Base-by-base conservation (phyloP, 1,140 invertebrate species). In the Catajapyx aquilonaris region DNA sequence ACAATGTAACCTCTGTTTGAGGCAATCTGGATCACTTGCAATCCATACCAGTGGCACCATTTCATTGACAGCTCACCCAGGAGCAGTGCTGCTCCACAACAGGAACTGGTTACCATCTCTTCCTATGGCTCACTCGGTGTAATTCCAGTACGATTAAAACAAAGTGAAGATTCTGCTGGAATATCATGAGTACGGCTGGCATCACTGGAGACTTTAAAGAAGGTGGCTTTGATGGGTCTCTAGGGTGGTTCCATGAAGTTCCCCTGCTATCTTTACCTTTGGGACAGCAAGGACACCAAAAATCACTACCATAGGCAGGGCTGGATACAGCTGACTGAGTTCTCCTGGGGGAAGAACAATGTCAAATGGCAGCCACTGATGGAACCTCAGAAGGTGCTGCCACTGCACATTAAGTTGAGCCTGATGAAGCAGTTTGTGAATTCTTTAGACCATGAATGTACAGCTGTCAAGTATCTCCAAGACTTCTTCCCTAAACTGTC, bases 221-320 rank as follows among this genome's bases (percentile, higher is more conserved):
- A 57, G 5, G 42, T 19, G 9, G 47, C 57, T 41, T 39, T 56
- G 17, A 43, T 53, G 25, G 54, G 57, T 36, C 38, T 55, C 18
- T 56, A 61, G 45, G 38, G 44, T 19, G 55, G 56, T 10, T 62
- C 48, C 44, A 62, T 52, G 31, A 62, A 63, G 39, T 55, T 48
- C 41, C 42, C 44, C 2, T 60, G 55, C 43, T 54, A 49, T 39
- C 37, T 62, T 15, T 61, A 56, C 39, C 41, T 55, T 32, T 62
- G 58, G 54, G 48, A 61, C 40, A 62, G 54, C 37, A 49, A 57
- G 38, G 49, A 39, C 20, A 44, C 42, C 38, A 7, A 38, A 16
- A 19, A 43, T 17, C 55, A 60, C 41, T 60, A 52, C 41, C 41
- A 34, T 16, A 46, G 50, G 34, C 40, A 46, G 28, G 35, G 42